Conservation (phyloP, 2,888 invertebrate genomes). For the Arge pagana region DNA sequence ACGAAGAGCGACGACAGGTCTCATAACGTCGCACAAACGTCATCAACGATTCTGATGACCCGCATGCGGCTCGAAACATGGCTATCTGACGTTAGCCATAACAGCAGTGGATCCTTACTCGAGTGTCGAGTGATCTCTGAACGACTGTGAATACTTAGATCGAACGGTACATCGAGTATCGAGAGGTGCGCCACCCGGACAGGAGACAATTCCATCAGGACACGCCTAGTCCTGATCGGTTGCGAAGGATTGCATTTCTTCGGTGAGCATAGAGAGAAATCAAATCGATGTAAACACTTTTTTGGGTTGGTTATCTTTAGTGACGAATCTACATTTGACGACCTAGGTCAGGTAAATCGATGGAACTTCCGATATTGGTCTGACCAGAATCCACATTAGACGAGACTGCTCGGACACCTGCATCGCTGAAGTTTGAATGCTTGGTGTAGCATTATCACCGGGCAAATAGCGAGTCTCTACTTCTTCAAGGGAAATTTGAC, state of each 20-base stretch:
- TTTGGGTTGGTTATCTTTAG: slow-evolving; percentile 11
- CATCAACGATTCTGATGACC: too few relatives aligned
- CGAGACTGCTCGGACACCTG: slow-evolving; percentile 21
- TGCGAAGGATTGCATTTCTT: slow-evolving; percentile 15
- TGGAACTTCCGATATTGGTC: slow-evolving; percentile 16
- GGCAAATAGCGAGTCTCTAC: slow-evolving; percentile 1
- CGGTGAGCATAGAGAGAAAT: slow-evolving; percentile 1
- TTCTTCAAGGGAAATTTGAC: too few relatives aligned
- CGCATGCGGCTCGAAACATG: slow-evolving; percentile 17
- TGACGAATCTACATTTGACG: slow-evolving; percentile 15
- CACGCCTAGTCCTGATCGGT: slow-evolving; percentile 21
- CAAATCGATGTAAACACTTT: background rate
- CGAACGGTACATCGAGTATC: slow-evolving; percentile 15
- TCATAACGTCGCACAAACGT: too few relatives aligned
- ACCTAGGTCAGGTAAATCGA: slow-evolving; percentile 12
- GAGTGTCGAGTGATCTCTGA: slow-evolving; percentile 23
- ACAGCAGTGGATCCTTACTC: slow-evolving; percentile 18
- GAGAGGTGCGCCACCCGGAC: slow-evolving; percentile 14
- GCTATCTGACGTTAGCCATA: slow-evolving; percentile 21
- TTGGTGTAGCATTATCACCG: slow-evolving; percentile 6
- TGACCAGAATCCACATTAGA: slow-evolving; percentile 25
- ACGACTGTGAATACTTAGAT: slow-evolving; percentile 12
- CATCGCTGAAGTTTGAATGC: slow-evolving; percentile 23
- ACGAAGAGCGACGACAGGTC: slow-evolving; percentile 20
- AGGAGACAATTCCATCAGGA: slow-evolving; percentile 18